phyloP scores from a whole-genome alignment of 2,797 vertebrate species.

The Onychomys torridus region DNA sequence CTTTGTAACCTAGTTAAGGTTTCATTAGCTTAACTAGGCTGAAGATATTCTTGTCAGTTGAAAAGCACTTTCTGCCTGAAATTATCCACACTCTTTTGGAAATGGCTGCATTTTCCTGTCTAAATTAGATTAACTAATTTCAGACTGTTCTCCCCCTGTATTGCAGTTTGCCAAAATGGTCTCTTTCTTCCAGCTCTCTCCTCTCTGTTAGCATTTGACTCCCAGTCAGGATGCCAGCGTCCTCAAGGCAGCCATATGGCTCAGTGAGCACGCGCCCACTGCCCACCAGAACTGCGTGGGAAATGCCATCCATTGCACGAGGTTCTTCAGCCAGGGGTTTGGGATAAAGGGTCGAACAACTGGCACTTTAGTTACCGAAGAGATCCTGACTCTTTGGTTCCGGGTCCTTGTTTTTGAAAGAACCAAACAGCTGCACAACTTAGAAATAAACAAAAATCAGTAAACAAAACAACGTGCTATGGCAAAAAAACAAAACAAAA shows the following conservation, averaged over 20 bases:
- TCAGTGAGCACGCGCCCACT: not conserved
- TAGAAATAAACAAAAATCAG: slow-evolving; percentile 16
- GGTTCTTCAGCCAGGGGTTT: not conserved
- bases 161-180: slow-evolving; percentile 66
- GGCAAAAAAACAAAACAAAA: no score
- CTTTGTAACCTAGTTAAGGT: slow-evolving; percentile 75
- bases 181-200: slow-evolving; percentile 51
- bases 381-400: not conserved
- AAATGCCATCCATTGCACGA: not conserved
- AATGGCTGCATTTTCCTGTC: slow-evolving; percentile 69
- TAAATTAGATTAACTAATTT: slow-evolving; percentile 82
- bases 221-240: not conserved
- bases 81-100: slow-evolving; percentile 69
- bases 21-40: slow-evolving; percentile 75
- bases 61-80: slow-evolving; percentile 74
- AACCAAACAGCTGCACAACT: slow-evolving; percentile 23
- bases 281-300: not conserved
- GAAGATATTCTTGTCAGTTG: slow-evolving; percentile 75
- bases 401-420: not conserved
- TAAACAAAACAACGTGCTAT: not conserved
- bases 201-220: slow-evolving; percentile 40
- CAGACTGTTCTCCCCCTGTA: slow-evolving; percentile 49
- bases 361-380: slow-evolving; percentile 17
- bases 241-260: not conserved
- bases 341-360: not conserved